These are phyloP conservation scores for Trichomycterus rosablanca DNA, from an alignment of 2,113 vertebrate genomes.

Conservation along the genomic window DNA sequence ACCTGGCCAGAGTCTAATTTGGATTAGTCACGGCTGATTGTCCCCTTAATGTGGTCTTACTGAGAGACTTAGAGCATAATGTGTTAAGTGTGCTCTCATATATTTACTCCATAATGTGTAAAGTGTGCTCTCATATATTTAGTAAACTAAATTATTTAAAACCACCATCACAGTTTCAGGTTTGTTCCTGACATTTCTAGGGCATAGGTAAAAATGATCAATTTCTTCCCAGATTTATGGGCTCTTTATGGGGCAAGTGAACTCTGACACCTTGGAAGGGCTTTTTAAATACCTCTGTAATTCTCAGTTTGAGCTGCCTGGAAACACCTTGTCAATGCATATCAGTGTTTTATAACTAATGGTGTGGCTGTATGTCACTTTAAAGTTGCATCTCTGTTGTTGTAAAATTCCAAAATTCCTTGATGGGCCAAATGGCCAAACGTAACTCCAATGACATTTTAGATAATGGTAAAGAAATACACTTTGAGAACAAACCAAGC, in stretches of 20 bases:
- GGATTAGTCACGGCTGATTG: slow-evolving; percentile 1
- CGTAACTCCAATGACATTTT: slow-evolving; percentile 3
- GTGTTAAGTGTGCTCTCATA: no score
- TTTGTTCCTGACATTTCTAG: slow-evolving; percentile 28
- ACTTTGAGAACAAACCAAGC: slow-evolving; percentile 28
- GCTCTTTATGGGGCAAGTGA: slow-evolving; percentile 36
- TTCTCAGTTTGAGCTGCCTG: slow-evolving; percentile 44
- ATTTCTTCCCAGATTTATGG: slow-evolving; percentile 38
- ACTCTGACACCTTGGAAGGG: slow-evolving; percentile 48
- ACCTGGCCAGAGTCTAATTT: slow-evolving; percentile 22
- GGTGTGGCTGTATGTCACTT: slow-evolving; percentile 15
- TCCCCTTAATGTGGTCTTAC: background rate
- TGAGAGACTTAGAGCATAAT: no score
- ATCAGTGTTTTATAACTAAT: slow-evolving; percentile 38
- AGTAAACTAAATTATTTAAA: slow-evolving; percentile 11
- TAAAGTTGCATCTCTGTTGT: background rate
- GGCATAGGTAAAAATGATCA: slow-evolving; percentile 17
- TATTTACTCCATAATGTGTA: no score
- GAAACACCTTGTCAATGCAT: slow-evolving; percentile 45
- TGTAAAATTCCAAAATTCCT: background rate
- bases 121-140: background rate
- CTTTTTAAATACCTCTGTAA: slow-evolving; percentile 54
- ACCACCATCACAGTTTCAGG: slow-evolving; percentile 3
- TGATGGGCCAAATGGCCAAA: background rate
- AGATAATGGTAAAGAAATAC: slow-evolving; percentile 26